Evolutionary conservation across 2,113 vertebrate species (phyloP), one percentile per base, ranked within the genome.

Genomic region (Pseudorectes ferrugineus): DNA sequence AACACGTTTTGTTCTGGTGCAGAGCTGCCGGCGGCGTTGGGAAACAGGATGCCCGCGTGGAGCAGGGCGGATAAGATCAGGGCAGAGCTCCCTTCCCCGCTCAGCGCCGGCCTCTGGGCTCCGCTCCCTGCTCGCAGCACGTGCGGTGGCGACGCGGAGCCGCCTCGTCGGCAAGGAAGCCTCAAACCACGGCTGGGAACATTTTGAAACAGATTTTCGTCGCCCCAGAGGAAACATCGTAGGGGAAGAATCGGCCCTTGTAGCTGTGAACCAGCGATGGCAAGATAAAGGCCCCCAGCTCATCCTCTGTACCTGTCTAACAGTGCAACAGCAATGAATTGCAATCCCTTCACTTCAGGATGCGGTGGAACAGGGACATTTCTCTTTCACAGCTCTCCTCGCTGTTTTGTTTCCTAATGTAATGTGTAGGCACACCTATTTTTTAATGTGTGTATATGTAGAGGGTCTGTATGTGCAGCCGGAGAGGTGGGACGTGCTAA

Each of bases 1-100:
- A 36, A 35, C 3, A 5, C 12, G 13, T 11, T n/a, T 79, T 73
- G 62, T 49, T 48, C 29, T 76, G 59, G 43, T 51, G 70, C n/a
- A 12, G 15, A 88, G 46, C 75, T 70, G 24, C 26, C 0, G 3
- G 42, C 12, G 2, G 75, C 5, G 0, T 75, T 97, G 84, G 95
- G 95, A 95, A 97, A 95, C 49, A 92, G 81, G 88, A 68, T 78
- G 74, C 29, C 48, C 11, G 1, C 1, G 36, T 96, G 95, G 85
- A 91, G 89, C 80, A 85, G 11, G 46, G 33, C 2, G 89, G 97
- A 93, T 98, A 96, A 97, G 95, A 97, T 97, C 94, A 91, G 91
- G 70, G 96, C 84, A 70, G 94, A 89, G 95, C 95, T 97, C 88
- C 94, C 61, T 89, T 89, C 29, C 15, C 5, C 11, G 33, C 57